These are phyloP conservation scores for Chesias legatella DNA, from an alignment of 2,888 invertebrate species.

Conservation along the genomic window DNA sequence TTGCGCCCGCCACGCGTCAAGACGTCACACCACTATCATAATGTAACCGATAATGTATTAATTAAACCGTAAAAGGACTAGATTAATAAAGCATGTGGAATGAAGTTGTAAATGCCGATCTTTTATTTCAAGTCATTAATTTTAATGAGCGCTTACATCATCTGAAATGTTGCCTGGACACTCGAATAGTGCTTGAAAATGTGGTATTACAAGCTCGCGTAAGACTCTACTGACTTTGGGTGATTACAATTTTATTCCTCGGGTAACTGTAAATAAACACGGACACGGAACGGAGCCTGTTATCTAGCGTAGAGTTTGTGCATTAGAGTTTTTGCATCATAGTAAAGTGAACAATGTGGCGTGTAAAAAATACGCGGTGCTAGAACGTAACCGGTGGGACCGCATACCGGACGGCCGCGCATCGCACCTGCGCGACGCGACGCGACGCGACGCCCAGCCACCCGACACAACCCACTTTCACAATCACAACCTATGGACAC, in stretches of 20 bases:
- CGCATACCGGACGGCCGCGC: conserved; percentile 73
- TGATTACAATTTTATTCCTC: conserved; percentile 5
- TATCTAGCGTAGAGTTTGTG: conserved; percentile 35
- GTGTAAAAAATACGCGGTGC: conserved; percentile 75
- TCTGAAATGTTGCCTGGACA: not conserved
- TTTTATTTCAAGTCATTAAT: conserved; percentile 12
- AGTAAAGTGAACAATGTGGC: conserved; percentile 76
- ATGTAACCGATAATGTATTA: conserved; percentile 30
- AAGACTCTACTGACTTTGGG: too few relatives aligned
- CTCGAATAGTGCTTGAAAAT: not conserved
- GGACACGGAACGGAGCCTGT: conserved; percentile 33
- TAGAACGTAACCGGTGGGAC: conserved; percentile 79
- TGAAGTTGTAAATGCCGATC: conserved; percentile 19
- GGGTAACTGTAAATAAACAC: conserved; percentile 28
- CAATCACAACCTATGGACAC: conserved; percentile 29
- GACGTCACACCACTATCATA: conserved; percentile 26
- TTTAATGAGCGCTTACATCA: conserved; percentile 9
- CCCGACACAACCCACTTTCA: conserved; percentile 54
- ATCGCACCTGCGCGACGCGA: conserved; percentile 51
- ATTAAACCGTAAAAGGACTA: conserved; percentile 17
- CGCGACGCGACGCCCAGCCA: conserved; percentile 29
- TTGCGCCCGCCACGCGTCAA: conserved; percentile 39
- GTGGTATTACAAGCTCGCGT: too few relatives aligned
- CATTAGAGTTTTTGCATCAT: conserved; percentile 65
- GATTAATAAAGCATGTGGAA: conserved; percentile 17